phyloP scores from a whole-genome alignment of 2,113 vertebrate species.

The Antennarius striatus region DNA sequence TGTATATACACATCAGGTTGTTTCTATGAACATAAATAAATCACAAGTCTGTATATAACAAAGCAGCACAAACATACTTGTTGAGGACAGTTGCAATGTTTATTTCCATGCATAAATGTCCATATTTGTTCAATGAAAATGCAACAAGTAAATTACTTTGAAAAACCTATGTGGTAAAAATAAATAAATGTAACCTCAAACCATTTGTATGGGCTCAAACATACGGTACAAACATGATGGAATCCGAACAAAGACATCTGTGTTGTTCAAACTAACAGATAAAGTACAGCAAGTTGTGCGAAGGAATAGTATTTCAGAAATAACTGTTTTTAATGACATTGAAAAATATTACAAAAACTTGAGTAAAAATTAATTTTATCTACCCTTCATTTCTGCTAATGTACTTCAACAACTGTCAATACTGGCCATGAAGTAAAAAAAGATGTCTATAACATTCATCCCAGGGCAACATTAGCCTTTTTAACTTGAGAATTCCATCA shows the following conservation, averaged over 20 bases:
- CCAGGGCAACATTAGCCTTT: slow-evolving; percentile 29
- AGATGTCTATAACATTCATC: slow-evolving; percentile 47
- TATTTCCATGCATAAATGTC: slow-evolving; percentile 86
- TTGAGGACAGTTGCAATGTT: slow-evolving; percentile 69
- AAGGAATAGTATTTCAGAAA: slow-evolving; percentile 46
- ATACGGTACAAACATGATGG: slow-evolving; percentile 10
- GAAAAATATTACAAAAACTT: slow-evolving; percentile 62
- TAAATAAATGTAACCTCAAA: slow-evolving; percentile 86
- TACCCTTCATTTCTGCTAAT: slow-evolving; percentile 30
- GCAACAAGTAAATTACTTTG: slow-evolving; percentile 86
- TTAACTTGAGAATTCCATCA: slow-evolving; percentile 48
- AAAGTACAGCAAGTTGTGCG: slow-evolving; percentile 48
- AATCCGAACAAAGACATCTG: slow-evolving; percentile 52
- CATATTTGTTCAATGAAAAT: slow-evolving; percentile 88
- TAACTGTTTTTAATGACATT: slow-evolving; percentile 39
- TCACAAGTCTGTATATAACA: slow-evolving; percentile 9
- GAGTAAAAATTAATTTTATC: slow-evolving; percentile 43
- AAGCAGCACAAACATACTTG: slow-evolving; percentile 33
- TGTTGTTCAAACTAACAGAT: slow-evolving; percentile 41
- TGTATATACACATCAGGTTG: slow-evolving; percentile 17
- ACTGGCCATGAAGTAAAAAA: slow-evolving; percentile 68
- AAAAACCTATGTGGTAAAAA: slow-evolving; percentile 94
- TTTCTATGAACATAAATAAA: slow-evolving; percentile 46
- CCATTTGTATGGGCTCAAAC: slow-evolving; percentile 62
- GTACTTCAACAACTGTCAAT: slow-evolving; percentile 46